Conservation (phyloP, 2,113 vertebrate genomes). For the Carlito syrichta region DNA sequence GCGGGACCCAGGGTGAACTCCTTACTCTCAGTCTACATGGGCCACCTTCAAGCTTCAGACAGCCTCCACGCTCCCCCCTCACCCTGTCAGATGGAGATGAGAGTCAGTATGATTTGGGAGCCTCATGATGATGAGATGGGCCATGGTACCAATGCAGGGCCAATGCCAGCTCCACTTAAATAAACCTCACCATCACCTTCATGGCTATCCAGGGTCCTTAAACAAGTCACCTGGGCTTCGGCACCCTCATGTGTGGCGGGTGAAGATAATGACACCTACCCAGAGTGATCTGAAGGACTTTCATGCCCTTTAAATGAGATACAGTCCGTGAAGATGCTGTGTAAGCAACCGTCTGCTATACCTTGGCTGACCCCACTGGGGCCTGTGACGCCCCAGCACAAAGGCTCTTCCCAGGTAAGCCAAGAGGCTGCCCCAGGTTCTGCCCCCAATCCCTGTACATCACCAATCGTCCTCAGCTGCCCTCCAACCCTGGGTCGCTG, state of each 20-base stretch:
- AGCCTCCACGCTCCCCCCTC: too few species aligned
- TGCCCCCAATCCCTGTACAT: neutral
- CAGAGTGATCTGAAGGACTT: rapidly evolving
- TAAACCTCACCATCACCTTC: too few species aligned
- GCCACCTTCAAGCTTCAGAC: rapidly evolving
- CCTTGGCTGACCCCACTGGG: neutral
- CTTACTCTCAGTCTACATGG: rapidly evolving
- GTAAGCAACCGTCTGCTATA: rapidly evolving
- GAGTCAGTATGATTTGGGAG: rapidly evolving
- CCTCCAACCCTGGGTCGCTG: rapidly evolving
- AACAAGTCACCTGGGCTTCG: too few species aligned
- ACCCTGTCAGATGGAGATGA: neutral
- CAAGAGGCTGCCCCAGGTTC: neutral
- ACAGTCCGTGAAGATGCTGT: rapidly evolving
- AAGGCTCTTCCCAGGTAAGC: rapidly evolving
- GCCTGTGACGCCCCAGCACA: rapidly evolving
- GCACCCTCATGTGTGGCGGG: rapidly evolving
- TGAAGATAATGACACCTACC: neutral
- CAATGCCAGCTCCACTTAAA: too few species aligned
- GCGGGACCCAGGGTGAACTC: rapidly evolving
- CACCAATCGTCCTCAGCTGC: too few species aligned
- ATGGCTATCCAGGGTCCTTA: too few species aligned
- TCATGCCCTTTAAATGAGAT: rapidly evolving
- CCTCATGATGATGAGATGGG: rapidly evolving
- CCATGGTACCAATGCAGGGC: rapidly evolving